Evolutionary conservation across 2,797 vertebrate species (phyloP), one percentile per base, ranked within the genome.

Genomic region (Diceros bicornis): DNA sequence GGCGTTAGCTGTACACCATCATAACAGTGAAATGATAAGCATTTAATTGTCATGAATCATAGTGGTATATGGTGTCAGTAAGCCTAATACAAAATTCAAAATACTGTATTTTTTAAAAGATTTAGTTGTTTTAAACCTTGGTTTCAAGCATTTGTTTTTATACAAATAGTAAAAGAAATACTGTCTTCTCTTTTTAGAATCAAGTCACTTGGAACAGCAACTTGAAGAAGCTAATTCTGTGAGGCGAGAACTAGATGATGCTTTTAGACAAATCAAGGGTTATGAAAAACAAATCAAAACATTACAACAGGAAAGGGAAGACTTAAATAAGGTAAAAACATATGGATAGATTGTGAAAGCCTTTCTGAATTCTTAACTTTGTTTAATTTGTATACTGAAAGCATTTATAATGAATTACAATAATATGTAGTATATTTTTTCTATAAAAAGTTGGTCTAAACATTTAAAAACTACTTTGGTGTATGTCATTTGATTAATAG

Each of bases 231-330:
- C 99, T 98, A 98, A 99, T 69, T 96, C 98, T 69, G 98, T 99
- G 29, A 99, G 99, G 89, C 98, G 98, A 92, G 99, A 99, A 96
- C 98, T 99, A 97, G 99, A 99, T 98, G 99, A 99, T 97, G 99
- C 99, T 66, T 99, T 99, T 32, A 99, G 99, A 98, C 99, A 99
- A 97, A 98, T 99, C 91, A 99, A 99, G 97, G 98, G 97, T 98
- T 99, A 99, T 94, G 99, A 99, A 98, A 99, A 99, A 94, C 99
- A 99, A 98, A 99, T 99, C 97, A 99, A 99, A 99, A 97, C 96
- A 0, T 47, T 99, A 71, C 99, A 99, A 82, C 99, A 99, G 98
- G 99, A 99, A 98, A 99, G 98, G 96, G 99, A 99, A 32, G 99
- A 99, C 97, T 98, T 99, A 81, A 99, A 99, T 97, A 99, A 99